Evolutionary conservation across 92 coral and sea anemone species (phyloP).

Genomic region (Siderastrea radians): DNA sequence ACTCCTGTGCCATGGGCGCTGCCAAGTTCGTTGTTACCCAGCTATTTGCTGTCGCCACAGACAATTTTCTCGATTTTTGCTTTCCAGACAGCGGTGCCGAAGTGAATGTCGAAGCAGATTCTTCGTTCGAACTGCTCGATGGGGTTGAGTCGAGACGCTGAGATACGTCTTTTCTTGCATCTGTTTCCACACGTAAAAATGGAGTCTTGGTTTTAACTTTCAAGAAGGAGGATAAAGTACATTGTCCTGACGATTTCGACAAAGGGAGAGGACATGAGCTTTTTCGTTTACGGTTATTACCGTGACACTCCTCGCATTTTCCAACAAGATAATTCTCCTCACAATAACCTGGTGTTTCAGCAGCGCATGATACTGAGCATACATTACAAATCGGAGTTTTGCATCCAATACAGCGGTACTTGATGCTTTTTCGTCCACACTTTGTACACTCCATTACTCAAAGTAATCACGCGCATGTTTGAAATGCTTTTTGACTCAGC

Average conservation of each 20-base stretch:
- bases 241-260: slow-evolving; percentile 47
- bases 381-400: slow-evolving; percentile 74
- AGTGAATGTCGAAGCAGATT: slow-evolving; percentile 4
- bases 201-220: slow-evolving; percentile 55
- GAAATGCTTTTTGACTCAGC: too few relatives aligned
- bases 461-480: too few relatives aligned
- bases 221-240: slow-evolving; percentile 62
- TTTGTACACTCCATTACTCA: slow-evolving; percentile 62
- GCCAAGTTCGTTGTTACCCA: slow-evolving; percentile 75
- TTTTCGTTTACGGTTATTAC: slow-evolving; percentile 13
- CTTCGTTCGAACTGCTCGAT: background rate
- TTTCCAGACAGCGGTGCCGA: slow-evolving; percentile 27
- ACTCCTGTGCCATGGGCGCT: slow-evolving; percentile 62
- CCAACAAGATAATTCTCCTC: slow-evolving; percentile 73
- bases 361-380: slow-evolving; percentile 68
- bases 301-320: slow-evolving; percentile 66
- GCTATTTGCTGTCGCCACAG: slow-evolving; percentile 63
- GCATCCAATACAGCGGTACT: slow-evolving; percentile 59
- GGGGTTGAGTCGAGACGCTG: background rate
- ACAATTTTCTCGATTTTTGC: slow-evolving; percentile 61
- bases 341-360: slow-evolving; percentile 73
- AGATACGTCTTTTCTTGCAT: background rate
- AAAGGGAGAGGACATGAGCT: slow-evolving; percentile 5
- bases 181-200: background rate
- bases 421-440: slow-evolving; percentile 64